Evolutionary conservation across 2,888 invertebrate genomes (phyloP).

Genomic region (Ptychoptera albimana): DNA sequence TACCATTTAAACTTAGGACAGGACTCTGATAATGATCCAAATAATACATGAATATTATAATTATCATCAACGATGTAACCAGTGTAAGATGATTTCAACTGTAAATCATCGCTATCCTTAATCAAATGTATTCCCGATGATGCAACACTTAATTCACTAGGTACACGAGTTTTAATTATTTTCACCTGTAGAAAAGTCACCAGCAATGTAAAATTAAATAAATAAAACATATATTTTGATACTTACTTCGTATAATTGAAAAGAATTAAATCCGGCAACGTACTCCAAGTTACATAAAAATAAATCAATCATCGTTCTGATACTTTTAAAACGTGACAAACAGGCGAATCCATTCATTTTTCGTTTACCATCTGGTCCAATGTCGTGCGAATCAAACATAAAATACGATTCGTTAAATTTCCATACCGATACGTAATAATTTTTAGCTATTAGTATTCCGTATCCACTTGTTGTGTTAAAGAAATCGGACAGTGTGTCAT

Average conservation of each 20-base stretch:
- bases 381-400: constrained; percentile 31
- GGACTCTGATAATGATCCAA: not conserved
- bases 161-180: not conserved
- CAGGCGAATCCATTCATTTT: constrained; percentile 25
- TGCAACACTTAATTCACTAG: not conserved
- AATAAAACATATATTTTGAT: not conserved
- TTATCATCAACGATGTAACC: too few relatives aligned
- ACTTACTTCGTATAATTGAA: constrained; percentile 10
- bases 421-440: constrained; percentile 28
- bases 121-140: not conserved
- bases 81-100: not conserved
- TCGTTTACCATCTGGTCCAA: constrained; percentile 26
- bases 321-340: constrained; percentile 22
- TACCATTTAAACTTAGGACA: not conserved
- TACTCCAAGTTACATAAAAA: constrained; percentile 21
- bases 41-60: too few relatives aligned
- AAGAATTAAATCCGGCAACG: constrained; percentile 9
- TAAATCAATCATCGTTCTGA: constrained; percentile 18
- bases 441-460: not conserved
- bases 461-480: not conserved
- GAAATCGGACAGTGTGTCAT: not conserved
- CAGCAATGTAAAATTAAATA: not conserved
- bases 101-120: not conserved
- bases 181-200: not conserved
- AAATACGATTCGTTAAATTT: constrained; percentile 23